Percentiles rank a stretch among this genome's conserved stretches.
Evolutionary conservation across 1,140 invertebrate species (phyloP).

Genomic region (Listronotus bonariensis): DNA sequence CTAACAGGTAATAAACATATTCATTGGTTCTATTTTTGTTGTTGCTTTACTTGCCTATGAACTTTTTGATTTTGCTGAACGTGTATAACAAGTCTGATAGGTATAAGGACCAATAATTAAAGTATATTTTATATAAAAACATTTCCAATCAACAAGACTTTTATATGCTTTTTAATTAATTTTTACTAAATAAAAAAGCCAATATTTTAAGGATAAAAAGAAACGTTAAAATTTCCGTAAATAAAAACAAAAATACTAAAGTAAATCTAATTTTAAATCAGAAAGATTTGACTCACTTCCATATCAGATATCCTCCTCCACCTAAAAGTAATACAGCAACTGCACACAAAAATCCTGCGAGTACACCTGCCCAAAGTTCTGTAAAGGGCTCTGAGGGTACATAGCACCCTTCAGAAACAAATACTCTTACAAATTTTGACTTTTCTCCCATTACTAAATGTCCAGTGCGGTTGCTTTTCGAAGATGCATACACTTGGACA

Average conservation of each 20-base stretch:
- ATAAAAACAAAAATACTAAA: background rate
- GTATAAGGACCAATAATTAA: no score
- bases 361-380: conserved; percentile 71
- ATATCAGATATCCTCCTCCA: conserved; percentile 72
- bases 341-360: conserved; percentile 75
- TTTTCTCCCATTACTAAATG: conserved; percentile 69
- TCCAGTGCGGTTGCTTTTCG: conserved; percentile 68
- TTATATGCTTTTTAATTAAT: no score
- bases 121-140: no score
- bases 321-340: conserved; percentile 72
- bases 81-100: no score
- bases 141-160: no score
- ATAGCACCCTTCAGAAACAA: conserved; percentile 68
- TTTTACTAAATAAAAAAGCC: no score
- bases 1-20: no score
- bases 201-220: no score
- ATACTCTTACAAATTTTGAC: conserved; percentile 67
- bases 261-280: background rate
- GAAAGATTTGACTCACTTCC: conserved; percentile 67
- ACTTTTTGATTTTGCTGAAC: no score
- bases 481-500: conserved; percentile 72
- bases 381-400: conserved; percentile 19
- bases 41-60: no score
- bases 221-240: no score
- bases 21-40: no score